Conservation (phyloP, 1,140 invertebrate genomes). For the Atta texana region DNA sequence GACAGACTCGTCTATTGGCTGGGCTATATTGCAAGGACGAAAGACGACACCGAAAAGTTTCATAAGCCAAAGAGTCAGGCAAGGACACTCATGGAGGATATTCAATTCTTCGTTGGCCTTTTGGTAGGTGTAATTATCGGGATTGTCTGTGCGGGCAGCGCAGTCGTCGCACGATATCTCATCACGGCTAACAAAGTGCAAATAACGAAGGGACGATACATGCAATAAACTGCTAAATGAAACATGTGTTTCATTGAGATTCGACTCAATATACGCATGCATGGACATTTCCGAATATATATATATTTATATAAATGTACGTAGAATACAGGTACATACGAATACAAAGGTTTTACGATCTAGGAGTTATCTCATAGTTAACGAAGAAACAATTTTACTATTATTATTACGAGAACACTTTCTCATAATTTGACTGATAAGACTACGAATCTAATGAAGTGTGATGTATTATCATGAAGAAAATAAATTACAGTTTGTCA, state of each 20-base stretch:
- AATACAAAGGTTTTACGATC: slow-evolving; percentile 83
- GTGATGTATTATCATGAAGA: slow-evolving; percentile 78
- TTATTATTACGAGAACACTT: slow-evolving; percentile 69
- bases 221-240: slow-evolving; percentile 53
- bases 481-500: slow-evolving; percentile 86
- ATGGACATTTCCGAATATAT: slow-evolving; percentile 79
- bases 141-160: slow-evolving; percentile 38
- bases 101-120: slow-evolving; percentile 80
- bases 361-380: slow-evolving; percentile 80
- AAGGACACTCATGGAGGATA: slow-evolving; percentile 78
- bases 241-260: slow-evolving; percentile 4
- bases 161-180: slow-evolving; percentile 56
- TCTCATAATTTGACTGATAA: slow-evolving; percentile 76
- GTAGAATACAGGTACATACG: slow-evolving; percentile 83
- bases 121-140: slow-evolving; percentile 79
- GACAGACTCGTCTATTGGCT: slow-evolving; percentile 83
- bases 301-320: slow-evolving; percentile 84
- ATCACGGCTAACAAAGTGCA: slow-evolving; percentile 58
- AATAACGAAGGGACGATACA: slow-evolving; percentile 76
- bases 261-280: slow-evolving; percentile 4
- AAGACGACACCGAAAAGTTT: slow-evolving; percentile 74
- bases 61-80: slow-evolving; percentile 66
- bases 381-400: slow-evolving; percentile 77
- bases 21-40: slow-evolving; percentile 78
- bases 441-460: slow-evolving; percentile 76